Base-by-base conservation (phyloP, 2,797 vertebrate genomes). In the Propithecus deckenii region DNA sequence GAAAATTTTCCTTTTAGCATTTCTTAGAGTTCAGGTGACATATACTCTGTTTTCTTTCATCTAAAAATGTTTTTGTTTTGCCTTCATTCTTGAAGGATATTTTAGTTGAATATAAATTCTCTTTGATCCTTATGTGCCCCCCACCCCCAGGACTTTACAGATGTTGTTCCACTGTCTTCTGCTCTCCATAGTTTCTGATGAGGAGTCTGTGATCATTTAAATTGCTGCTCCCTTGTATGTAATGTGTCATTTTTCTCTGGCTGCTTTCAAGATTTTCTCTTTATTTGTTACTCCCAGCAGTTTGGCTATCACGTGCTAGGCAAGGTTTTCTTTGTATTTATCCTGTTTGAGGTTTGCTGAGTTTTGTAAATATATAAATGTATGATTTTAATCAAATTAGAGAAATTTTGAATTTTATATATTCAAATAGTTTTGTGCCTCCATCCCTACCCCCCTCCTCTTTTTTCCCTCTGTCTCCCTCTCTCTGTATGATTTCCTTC, bases 181-280 rank as follows among this genome's bases (percentile, higher is more conserved):
- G 46, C 43, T 55, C 61, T 79, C 52, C n/a, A n/a, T 30, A 50
- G 57, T 74, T 63, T 20, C 25, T 89, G n/a, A 85, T 48, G 10
- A 78, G 52, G 76, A 89, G 28, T 85, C 55, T 86, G 32, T 72
- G 74, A 57, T 80, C 18, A 41, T 87, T 67, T 74, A 48, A 67
- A 50, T 50, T 11, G 28, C 65, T 80, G 12, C 65, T 50, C 32
- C 25, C 32, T 3, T 30, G 5, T 81, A 23, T 52, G 20, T 81
- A 74, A 81, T n/a, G 23, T 38, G 18, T 61, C 13, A 22, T 86
- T 86, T 50, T 86, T 63, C 28, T 86, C 41, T 83, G 59, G 28
- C n/a, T 52, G 35, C 23, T 71, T 78, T 76, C 48, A 87, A 67
- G 55, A 67, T 90, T 72, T 96, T 93, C 52, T 91, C 23, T 91